Evolutionary conservation across 2,113 vertebrate genomes (phyloP).

Genomic region (Caretta caretta): DNA sequence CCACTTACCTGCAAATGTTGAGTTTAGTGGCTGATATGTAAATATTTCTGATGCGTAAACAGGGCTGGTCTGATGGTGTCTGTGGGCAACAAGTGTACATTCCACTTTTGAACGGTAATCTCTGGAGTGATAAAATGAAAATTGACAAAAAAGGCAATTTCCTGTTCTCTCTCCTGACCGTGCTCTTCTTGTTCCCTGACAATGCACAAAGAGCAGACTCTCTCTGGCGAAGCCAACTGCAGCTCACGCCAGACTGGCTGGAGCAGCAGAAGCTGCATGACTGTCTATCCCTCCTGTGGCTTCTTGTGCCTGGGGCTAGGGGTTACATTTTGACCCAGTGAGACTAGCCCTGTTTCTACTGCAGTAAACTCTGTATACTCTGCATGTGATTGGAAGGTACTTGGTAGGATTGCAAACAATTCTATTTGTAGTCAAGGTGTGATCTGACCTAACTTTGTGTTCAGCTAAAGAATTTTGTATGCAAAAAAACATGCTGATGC

Average conservation of each 20-base stretch:
- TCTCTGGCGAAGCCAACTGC: constrained; percentile 65
- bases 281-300: background rate
- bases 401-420: background rate
- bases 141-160: background rate
- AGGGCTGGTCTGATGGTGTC: background rate
- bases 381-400: background rate
- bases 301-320: background rate
- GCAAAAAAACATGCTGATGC: background rate
- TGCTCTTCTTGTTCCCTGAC: constrained; percentile 42
- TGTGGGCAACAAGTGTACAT: constrained; percentile 53
- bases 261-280: constrained; percentile 48
- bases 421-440: background rate
- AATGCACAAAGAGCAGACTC: constrained; percentile 63
- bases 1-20: accelerated
- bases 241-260: constrained; percentile 60
- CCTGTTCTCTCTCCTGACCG: constrained; percentile 4
- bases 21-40: background rate
- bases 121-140: background rate
- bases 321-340: background rate
- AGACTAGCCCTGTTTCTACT: background rate
- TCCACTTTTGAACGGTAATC: background rate
- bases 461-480: constrained; percentile 28
- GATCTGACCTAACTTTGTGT: constrained; percentile 48
- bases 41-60: background rate
- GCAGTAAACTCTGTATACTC: background rate